These are phyloP conservation scores for Stenodema calcarata DNA, from an alignment of 2,888 invertebrate genomes.

Conservation along the genomic window DNA sequence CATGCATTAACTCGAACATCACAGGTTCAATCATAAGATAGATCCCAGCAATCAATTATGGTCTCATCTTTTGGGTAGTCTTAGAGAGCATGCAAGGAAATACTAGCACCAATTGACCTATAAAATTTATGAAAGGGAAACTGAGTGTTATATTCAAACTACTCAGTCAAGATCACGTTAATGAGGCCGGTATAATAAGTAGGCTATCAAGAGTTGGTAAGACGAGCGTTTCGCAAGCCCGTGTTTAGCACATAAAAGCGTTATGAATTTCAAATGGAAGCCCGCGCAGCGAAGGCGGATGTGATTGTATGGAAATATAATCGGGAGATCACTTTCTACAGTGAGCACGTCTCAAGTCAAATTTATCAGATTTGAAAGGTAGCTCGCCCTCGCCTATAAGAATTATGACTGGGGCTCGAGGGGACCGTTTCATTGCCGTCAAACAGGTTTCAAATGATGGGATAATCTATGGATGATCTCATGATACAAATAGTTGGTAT, in stretches of 20 bases:
- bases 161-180: background rate
- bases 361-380: conserved; percentile 22
- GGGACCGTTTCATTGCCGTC: background rate
- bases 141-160: background rate
- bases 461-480: background rate
- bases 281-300: background rate
- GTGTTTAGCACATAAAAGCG: conserved; percentile 38
- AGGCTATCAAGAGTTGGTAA: background rate
- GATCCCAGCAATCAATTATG: too few species aligned
- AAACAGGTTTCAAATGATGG: background rate
- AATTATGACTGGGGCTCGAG: background rate
- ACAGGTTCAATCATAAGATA: too few species aligned
- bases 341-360: background rate
- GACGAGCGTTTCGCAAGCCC: conserved; percentile 21
- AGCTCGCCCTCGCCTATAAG: background rate
- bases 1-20: too few species aligned
- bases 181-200: conserved; percentile 16
- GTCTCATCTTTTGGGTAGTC: too few species aligned
- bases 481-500: background rate
- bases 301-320: conserved; percentile 46
- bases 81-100: too few species aligned
- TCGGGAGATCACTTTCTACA: conserved; percentile 37
- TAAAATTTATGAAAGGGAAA: background rate
- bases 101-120: too few species aligned
- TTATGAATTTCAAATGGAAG: conserved; percentile 37